Base-by-base conservation (phyloP, 2,888 invertebrate species). In the Lydus trimaculatus region DNA sequence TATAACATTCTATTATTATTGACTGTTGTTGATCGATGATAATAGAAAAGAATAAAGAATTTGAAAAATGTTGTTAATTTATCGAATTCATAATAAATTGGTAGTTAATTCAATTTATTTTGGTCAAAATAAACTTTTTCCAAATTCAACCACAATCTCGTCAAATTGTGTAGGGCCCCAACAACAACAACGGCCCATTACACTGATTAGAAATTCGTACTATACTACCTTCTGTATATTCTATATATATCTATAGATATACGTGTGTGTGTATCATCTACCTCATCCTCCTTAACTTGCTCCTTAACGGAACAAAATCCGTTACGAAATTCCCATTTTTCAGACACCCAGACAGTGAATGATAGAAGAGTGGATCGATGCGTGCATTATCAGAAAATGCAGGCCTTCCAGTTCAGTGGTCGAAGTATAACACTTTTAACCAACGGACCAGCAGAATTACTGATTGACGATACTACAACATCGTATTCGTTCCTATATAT, bases 321-420 rank as follows among this genome's bases (percentile, higher is more conserved):
- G 56, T 56, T 56, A 56, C 56, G 56, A 25, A 56, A 25, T 56
- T 56, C 56, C 56, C 56, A 56, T 56, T 56, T 56, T 56, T 56
- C 56, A 56, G 56, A 13, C 56, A 56, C 20, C 13, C 48, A 39
- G 48, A 48, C 62, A 58, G 59, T 62, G 64, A 61, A 70, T 71
- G 70, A 71, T 71, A 63, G 65, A 65, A 65, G 64, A 56, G 13
- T 73, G 79, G 78, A 80, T 79, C 79, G 79, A 79, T 79, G 77
- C 72, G 72, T 77, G 80, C 79, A 81, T 82, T 83, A 83, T 83
- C 83, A 76, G 77, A 74, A 77, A 78, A 79, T 80, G 80, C 83
- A 83, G 83, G 78, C 82, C 81, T 83, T 82, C 83, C 82, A 73
- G 79, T 71, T 79, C 80, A 81, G 59, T 80, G 82, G 75, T 70